These are phyloP conservation scores for Scartelaos histophorus DNA, from an alignment of 2,113 vertebrate genomes.

Conservation along the genomic window DNA sequence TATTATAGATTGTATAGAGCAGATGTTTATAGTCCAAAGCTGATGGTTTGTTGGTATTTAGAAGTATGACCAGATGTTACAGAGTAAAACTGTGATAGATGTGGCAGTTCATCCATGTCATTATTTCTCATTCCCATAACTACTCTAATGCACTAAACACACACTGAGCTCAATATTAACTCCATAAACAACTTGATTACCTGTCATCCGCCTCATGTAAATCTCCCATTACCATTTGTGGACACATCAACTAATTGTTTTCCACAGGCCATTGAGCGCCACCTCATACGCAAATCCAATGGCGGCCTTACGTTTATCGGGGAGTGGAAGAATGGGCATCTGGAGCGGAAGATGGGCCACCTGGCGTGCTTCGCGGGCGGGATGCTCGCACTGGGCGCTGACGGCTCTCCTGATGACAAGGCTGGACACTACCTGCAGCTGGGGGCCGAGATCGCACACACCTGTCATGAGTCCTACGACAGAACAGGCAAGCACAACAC, in stretches of 20 bases:
- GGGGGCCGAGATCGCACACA: conserved; percentile 96
- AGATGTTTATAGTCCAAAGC: background rate
- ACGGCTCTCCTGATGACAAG: conserved; percentile 93
- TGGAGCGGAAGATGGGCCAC: conserved; percentile 98
- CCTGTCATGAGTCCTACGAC: conserved; percentile 97
- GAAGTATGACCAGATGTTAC: conserved; percentile 26
- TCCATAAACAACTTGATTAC: conserved; percentile 12
- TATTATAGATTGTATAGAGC: background rate
- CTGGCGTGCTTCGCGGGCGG: conserved; percentile 97
- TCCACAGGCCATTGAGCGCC: conserved; percentile 93
- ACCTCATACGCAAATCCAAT: conserved; percentile 93
- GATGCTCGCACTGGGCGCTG: conserved; percentile 95
- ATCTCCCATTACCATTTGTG: background rate
- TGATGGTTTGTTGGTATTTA: conserved; percentile 26
- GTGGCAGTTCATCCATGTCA: background rate
- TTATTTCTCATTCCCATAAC: background rate
- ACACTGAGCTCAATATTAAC: conserved; percentile 4
- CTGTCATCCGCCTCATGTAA: conserved; percentile 3
- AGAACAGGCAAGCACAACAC: conserved; percentile 82
- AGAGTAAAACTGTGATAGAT: conserved; percentile 7
- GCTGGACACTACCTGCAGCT: conserved; percentile 97
- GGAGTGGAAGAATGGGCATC: conserved; percentile 97
- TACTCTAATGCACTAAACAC: background rate
- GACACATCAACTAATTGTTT: conserved; percentile 5
- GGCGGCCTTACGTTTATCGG: conserved; percentile 96